Evolutionary conservation across 2,888 invertebrate genomes (phyloP), one percentile per base, ranked within the genome.

Genomic region (Gymnoscelis rufifasciata): DNA sequence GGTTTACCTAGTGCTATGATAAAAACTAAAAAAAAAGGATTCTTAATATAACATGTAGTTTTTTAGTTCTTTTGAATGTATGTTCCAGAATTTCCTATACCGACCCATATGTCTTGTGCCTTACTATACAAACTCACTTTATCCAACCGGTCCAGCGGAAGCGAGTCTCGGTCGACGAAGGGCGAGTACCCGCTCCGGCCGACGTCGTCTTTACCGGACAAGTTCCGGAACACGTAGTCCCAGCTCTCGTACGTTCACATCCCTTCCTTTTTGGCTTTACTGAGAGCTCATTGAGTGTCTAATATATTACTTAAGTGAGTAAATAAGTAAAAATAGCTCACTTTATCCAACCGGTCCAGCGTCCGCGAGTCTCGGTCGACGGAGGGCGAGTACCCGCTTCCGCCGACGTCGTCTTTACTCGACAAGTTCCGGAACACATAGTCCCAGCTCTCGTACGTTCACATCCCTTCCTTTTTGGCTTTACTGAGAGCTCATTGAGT

Each of bases 391-490:
- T 93, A 87, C 59, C 94, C 91, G 44, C 92, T 93, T 36, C 93
- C 92, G 0, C 91, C 91, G 59, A 93, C 93, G 23, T 86, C 88
- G 1, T 88, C 93, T 61, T 93, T 92, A 58, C 91, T 93, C 47
- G 94, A 93, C 26, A 95, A 79, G 68, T 93, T 93, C 58, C 92
- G 90, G 67, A 93, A 95, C 0, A 95, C 94, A 66, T 94, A 94
- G 66, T 93, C 93, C 95, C 95, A 95, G 40, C 91, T 91, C 56
- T 94, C 94, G 45, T 91, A 91, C 0, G 91, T 92, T 0, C 92
- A 92, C 67, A 91, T 90, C 0, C 91, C 92, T 52, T 92, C 92
- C 56, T 92, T 92, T 48, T 86, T 87, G 13, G 91, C 91, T 57
- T 89, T 88, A 54, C 88, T 88, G 2, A 89, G 52, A 0, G 77